Evolutionary conservation across 2,797 vertebrate genomes (phyloP).

Genomic region (Aplochiton taeniatus): DNA sequence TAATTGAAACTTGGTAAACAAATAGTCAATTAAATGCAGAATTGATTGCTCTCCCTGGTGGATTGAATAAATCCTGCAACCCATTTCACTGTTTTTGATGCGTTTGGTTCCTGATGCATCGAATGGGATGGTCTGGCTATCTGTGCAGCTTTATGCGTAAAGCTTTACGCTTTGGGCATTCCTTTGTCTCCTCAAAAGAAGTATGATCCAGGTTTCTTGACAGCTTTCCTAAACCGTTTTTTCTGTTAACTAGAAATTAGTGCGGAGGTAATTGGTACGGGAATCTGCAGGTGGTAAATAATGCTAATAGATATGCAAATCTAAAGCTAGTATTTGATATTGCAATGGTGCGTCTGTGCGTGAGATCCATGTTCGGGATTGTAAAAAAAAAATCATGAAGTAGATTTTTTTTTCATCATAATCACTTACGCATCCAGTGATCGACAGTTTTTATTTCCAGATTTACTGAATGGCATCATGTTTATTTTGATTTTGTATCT

Average conservation of each 20-base stretch:
- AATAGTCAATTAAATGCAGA: constrained; percentile 51
- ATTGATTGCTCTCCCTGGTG: constrained; percentile 46
- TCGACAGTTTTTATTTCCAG: constrained; percentile 12
- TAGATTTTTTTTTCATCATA: not conserved
- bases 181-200: constrained; percentile 64
- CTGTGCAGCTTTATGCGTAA: constrained; percentile 63
- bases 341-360: constrained; percentile 49
- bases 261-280: constrained; percentile 31
- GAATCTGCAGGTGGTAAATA: constrained; percentile 60
- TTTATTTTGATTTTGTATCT: not conserved
- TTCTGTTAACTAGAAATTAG: constrained; percentile 34
- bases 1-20: constrained; percentile 35
- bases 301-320: constrained; percentile 39
- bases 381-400: not conserved
- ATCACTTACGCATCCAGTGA: not conserved
- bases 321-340: constrained; percentile 36
- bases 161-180: constrained; percentile 70
- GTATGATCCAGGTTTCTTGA: constrained; percentile 55
- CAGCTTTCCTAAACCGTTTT: constrained; percentile 29
- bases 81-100: constrained; percentile 28
- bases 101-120: constrained; percentile 38
- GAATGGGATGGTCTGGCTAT: constrained; percentile 26
- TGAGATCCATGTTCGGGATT: constrained; percentile 47
- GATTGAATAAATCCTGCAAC: constrained; percentile 37
- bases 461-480: constrained; percentile 30